These are phyloP conservation scores for Lindbergichthys nudifrons DNA, from an alignment of 2,797 vertebrate genomes.

Conservation along the genomic window DNA sequence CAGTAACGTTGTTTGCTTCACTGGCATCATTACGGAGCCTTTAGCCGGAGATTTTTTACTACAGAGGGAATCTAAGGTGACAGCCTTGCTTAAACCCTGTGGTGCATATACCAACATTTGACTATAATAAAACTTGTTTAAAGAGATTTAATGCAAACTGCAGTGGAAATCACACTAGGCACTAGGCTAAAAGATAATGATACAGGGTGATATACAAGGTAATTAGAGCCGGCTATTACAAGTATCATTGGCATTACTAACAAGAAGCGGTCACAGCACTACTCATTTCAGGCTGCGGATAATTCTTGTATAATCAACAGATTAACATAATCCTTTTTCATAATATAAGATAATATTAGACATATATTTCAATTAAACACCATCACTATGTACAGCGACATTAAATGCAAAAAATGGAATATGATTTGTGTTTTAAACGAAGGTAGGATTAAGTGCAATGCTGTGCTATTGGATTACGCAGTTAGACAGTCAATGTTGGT, in stretches of 20 bases:
- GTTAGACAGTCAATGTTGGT: background rate
- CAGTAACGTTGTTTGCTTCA: slow-evolving; percentile 49
- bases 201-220: background rate
- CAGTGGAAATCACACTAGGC: background rate
- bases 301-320: background rate
- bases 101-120: slow-evolving; percentile 5
- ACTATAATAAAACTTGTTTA: slow-evolving; percentile 15
- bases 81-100: background rate
- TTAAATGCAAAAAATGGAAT: background rate
- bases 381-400: background rate
- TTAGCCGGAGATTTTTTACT: background rate
- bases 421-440: too few relatives aligned
- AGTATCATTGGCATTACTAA: background rate
- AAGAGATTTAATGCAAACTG: background rate
- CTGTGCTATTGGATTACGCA: background rate
- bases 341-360: background rate
- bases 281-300: background rate
- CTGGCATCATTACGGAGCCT: slow-evolving; percentile 36
- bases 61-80: slow-evolving; percentile 5
- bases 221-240: slow-evolving; percentile 16
- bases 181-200: background rate
- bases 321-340: too few relatives aligned
- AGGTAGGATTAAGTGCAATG: background rate
- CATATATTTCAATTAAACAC: background rate
- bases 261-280: background rate